Base-by-base conservation (phyloP, 2,888 invertebrate genomes). In the Unio pictorum region DNA sequence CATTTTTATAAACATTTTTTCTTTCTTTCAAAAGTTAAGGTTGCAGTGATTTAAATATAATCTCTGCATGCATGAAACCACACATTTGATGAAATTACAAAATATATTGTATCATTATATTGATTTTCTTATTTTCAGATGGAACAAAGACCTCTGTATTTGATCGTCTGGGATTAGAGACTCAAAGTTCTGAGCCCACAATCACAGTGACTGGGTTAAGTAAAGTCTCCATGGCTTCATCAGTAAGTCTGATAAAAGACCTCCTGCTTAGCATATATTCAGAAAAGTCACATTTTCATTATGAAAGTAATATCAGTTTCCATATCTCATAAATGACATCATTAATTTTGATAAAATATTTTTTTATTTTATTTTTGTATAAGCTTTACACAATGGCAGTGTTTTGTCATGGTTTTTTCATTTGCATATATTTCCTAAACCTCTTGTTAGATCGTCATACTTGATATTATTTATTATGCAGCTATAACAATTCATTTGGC, bases 131-230 rank as follows among this genome's bases (percentile, higher is more conserved):
- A n/a, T 56, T 67, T 69, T 23, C 67, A 81, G 75, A 72, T 45
- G 45, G 60, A 74, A 70, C 28, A 74, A 87, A 86, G 71, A 75
- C 82, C 11, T 91, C 91, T 20, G 92, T 92, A n/a, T 92, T 92
- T 80, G 91, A 91, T 58, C 89, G 92, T 73, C 84, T 92, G 58
- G 92, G 92, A 18, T 91, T 91, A 56, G 91, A 91, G 74, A 89
- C 72, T 11, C 55, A 65, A 5, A 4, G 66, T 57, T 20, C 72
- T 5, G 61, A 73, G 20, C 76, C 74, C 15, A 67, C 76, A 26
- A 68, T 82, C 28, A 83, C 80, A 11, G 76, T 83, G 0, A 82
- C 83, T 28, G 83, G 81, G 7, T 74, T 80, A 6, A 78, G 78
- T 11, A 78, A 74, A 64, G 64, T 83, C 11, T 73, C 73, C 57